Evolutionary conservation across 2,113 vertebrate genomes (phyloP).

Genomic region (Burhinus oedicnemus): DNA sequence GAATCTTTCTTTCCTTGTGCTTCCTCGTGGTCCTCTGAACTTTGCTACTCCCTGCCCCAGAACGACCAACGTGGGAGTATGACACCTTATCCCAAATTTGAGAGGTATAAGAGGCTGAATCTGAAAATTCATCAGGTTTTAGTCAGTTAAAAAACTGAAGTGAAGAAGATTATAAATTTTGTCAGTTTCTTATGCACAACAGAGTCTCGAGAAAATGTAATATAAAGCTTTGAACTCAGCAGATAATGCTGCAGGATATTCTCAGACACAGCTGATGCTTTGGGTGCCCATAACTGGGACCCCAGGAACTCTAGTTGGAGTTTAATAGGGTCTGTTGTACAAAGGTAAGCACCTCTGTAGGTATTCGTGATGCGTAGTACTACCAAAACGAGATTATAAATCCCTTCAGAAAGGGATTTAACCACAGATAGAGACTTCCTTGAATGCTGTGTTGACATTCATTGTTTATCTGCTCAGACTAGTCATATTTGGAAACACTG

Average conservation of each 20-base stretch:
- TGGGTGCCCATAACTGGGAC: neutral
- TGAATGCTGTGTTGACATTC: constrained; percentile 60
- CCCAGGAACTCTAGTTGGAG: neutral
- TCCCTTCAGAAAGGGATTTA: neutral
- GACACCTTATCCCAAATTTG: neutral
- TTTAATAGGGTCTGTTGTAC: neutral
- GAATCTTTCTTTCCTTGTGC: neutral
- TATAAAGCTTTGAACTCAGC: neutral
- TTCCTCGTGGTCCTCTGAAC: neutral
- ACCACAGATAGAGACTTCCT: constrained; percentile 21
- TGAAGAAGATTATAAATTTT: neutral
- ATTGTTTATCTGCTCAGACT: constrained; percentile 67
- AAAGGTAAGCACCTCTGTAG: neutral
- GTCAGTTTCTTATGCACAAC: rapidly evolving
- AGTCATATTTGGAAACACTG: constrained; percentile 69
- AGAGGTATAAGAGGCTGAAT: neutral
- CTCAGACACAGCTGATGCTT: neutral
- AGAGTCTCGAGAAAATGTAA: neutral
- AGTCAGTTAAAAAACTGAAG: neutral
- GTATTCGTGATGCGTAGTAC: neutral
- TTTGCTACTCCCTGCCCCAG: neutral
- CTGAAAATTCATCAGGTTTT: neutral
- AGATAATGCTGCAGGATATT: neutral
- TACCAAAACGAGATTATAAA: neutral
- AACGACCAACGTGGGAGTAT: neutral